Percentiles rank a stretch among this genome's conserved stretches.
These are phyloP conservation scores for Dermolepida albohirtum DNA, from an alignment of 2,888 invertebrate species.

Conservation along the genomic window DNA sequence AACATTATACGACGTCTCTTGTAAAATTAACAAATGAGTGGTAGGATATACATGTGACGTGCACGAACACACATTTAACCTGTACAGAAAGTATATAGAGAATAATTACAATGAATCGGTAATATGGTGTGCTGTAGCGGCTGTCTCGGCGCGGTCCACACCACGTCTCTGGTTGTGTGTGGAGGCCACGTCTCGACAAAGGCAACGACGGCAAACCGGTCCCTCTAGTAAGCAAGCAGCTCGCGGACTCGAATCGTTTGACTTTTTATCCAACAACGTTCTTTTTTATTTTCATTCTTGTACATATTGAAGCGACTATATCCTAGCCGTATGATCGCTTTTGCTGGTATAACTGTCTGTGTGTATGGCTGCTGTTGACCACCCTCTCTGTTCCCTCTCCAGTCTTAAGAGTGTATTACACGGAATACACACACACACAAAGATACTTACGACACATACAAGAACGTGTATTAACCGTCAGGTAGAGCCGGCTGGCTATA, in stretches of 20 bases:
- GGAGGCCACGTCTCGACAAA: constrained; percentile 47
- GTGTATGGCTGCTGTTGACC: no score
- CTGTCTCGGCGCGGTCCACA: no score
- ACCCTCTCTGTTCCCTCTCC: no score
- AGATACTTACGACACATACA: no score
- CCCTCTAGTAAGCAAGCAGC: constrained; percentile 17
- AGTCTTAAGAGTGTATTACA: no score
- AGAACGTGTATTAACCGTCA: constrained; percentile 33
- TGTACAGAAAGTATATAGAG: constrained; percentile 48
- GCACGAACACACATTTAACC: background rate
- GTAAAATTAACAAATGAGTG: background rate
- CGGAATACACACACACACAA: no score
- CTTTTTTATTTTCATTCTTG: constrained; percentile 53
- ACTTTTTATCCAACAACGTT: constrained; percentile 49
- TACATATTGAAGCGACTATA: constrained; percentile 19
- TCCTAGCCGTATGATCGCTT: no score
- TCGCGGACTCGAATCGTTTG: constrained; percentile 44
- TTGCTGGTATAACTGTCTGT: no score
- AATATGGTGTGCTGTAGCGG: constrained; percentile 41
- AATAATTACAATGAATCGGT: constrained; percentile 58
- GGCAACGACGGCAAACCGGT: constrained; percentile 49
- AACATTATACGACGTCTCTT: background rate
- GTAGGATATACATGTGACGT: background rate
- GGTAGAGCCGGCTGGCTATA: constrained; percentile 48
- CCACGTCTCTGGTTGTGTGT: background rate